A percentile compares a stretch with the other conserved stretches of the same genome.
These are phyloP conservation scores for Alethe diademata DNA, from an alignment of 2,113 vertebrate species.

Conservation along the genomic window DNA sequence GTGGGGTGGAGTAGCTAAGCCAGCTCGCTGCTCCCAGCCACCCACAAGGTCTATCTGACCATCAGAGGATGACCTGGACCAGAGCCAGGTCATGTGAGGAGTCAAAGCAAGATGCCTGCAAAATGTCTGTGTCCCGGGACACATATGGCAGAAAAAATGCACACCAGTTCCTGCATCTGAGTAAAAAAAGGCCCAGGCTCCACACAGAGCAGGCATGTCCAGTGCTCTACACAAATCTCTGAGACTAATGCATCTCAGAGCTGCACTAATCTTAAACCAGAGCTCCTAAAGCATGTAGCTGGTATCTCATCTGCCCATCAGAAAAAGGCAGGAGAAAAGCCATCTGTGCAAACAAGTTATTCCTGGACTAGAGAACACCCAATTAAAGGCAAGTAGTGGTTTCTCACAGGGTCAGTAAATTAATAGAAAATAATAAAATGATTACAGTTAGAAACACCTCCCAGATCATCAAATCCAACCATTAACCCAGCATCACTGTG, in stretches of 20 bases:
- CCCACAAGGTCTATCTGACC: constrained; percentile 2
- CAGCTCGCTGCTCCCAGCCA: neutral
- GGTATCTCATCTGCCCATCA: neutral
- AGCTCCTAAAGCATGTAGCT: neutral
- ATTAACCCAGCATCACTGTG: neutral
- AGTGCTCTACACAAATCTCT: neutral
- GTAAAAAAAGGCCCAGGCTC: neutral
- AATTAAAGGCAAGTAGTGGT: neutral
- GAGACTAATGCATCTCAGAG: neutral
- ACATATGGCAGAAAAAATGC: neutral
- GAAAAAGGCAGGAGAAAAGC: neutral
- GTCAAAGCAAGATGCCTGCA: neutral
- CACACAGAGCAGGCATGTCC: neutral
- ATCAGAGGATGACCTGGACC: neutral
- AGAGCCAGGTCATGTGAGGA: neutral
- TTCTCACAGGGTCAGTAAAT: neutral
- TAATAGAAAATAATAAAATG: neutral
- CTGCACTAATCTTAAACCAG: neutral
- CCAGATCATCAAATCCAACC: neutral
- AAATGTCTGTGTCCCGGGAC: neutral
- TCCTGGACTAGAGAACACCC: neutral
- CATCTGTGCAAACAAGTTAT: neutral
- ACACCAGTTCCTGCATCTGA: neutral
- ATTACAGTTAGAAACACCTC: neutral
- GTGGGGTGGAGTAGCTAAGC: neutral